phyloP scores from a whole-genome alignment of 2,888 invertebrate species.

The Macrostomum cliftonense region DNA sequence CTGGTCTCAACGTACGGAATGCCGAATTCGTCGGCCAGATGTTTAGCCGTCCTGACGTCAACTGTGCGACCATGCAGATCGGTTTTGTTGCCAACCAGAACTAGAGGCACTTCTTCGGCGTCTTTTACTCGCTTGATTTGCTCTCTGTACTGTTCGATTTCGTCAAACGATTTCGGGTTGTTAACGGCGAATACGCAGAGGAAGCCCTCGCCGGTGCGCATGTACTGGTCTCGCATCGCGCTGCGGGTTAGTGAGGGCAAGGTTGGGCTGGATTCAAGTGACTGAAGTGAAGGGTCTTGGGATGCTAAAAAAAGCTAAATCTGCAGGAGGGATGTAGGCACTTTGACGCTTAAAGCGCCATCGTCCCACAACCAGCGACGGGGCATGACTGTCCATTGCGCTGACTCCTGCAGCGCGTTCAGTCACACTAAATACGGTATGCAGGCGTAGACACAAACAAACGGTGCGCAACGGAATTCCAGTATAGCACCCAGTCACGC shows the following conservation, averaged over 20 bases:
- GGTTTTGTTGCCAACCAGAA: conserved; percentile 95
- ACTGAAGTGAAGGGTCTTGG: too few relatives aligned
- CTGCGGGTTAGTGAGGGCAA: conserved; percentile 40
- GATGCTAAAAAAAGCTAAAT: too few relatives aligned
- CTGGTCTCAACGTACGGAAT: conserved; percentile 96
- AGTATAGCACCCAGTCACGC: too few relatives aligned
- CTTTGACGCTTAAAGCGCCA: too few relatives aligned
- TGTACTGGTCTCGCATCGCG: conserved; percentile 98
- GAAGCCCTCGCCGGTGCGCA: conserved; percentile 97
- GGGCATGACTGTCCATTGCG: too few relatives aligned
- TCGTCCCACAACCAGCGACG: too few relatives aligned
- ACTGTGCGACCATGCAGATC: conserved; percentile 84
- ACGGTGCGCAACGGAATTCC: too few relatives aligned
- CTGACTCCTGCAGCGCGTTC: too few relatives aligned
- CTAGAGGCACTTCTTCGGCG: conserved; percentile 97
- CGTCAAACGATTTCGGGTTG: conserved; percentile 94
- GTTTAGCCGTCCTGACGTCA: conserved; percentile 76
- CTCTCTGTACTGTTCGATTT: conserved; percentile 71
- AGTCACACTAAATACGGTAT: too few relatives aligned
- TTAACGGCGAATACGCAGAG: conserved; percentile 95
- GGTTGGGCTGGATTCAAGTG: too few relatives aligned
- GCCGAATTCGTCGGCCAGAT: conserved; percentile 80
- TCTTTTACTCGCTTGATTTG: conserved; percentile 91
- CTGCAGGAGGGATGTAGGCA: too few relatives aligned
- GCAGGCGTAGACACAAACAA: too few relatives aligned